phyloP scores from a whole-genome alignment of 2,113 vertebrate species.

The Sturnira hondurensis region DNA sequence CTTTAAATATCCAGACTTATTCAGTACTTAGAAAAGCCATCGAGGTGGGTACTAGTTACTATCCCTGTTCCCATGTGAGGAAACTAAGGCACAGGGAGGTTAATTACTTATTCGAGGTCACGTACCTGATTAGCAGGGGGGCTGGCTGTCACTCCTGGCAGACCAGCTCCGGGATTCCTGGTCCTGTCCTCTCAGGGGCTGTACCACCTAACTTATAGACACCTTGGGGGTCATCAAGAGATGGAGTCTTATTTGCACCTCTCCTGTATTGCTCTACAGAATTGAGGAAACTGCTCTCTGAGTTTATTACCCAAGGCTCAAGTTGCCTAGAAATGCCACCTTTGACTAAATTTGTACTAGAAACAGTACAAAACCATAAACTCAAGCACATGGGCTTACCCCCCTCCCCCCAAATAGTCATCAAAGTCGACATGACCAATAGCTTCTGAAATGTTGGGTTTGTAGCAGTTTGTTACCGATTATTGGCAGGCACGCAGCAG shows the following conservation, averaged over 20 bases:
- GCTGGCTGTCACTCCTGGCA: background rate
- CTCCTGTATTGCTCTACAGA: background rate
- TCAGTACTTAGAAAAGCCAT: background rate
- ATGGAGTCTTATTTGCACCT: background rate
- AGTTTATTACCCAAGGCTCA: background rate
- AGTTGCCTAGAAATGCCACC: background rate
- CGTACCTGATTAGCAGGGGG: background rate
- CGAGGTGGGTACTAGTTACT: background rate
- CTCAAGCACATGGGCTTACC: background rate
- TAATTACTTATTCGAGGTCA: background rate
- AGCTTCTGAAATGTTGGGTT: background rate
- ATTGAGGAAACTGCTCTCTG: background rate
- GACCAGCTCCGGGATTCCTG: background rate
- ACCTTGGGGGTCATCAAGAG: background rate
- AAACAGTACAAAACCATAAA: background rate
- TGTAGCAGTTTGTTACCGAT: background rate
- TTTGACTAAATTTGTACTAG: background rate
- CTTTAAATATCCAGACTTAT: background rate
- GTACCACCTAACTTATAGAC: background rate
- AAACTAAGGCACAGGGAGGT: background rate
- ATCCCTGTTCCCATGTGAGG: background rate
- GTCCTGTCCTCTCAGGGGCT: background rate
- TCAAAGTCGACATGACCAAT: background rate
- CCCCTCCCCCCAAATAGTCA: too few species aligned
- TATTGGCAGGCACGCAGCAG: background rate